Percentiles rank a stretch among this genome's conserved stretches.
These are phyloP conservation scores for Iphiclides podalirius DNA, from an alignment of 2,888 invertebrate genomes.

Conservation along the genomic window DNA sequence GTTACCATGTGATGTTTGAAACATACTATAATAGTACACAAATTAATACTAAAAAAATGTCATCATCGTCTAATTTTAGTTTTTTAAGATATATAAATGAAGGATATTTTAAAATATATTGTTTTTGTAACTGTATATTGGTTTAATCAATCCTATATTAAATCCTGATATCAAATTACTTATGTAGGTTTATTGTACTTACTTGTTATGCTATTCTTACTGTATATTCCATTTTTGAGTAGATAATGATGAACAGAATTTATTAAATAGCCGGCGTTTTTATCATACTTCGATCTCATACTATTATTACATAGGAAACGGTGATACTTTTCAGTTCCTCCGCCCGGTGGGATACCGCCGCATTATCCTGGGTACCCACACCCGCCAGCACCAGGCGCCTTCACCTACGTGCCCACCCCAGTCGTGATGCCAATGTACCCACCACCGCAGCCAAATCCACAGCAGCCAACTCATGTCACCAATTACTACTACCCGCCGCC, in stretches of 20 bases:
- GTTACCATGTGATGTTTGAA: too few relatives aligned
- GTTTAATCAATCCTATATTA: too few relatives aligned
- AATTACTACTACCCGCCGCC: constrained; percentile 56
- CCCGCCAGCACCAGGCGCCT: constrained; percentile 37
- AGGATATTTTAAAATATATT: too few relatives aligned
- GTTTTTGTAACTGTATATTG: too few relatives aligned
- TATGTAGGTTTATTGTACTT: too few relatives aligned
- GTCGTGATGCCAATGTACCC: constrained; percentile 62
- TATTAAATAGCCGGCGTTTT: too few relatives aligned
- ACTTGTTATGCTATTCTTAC: neutral
- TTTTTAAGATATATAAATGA: too few relatives aligned
- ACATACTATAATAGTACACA: too few relatives aligned
- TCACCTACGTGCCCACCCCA: constrained; percentile 57
- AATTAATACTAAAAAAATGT: neutral
- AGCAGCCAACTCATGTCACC: constrained; percentile 51
- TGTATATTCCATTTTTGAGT: neutral
- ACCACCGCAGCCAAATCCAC: constrained; percentile 34
- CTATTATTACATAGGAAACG: neutral
- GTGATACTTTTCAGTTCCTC: constrained; percentile 42
- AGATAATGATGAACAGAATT: too few relatives aligned
- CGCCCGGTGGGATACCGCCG: constrained; percentile 41
- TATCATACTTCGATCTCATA: too few relatives aligned
- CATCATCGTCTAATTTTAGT: too few relatives aligned
- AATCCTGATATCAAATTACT: too few relatives aligned
- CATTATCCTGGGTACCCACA: constrained; percentile 41